Percentiles rank a stretch among this genome's conserved stretches.
Evolutionary conservation across 2,113 vertebrate species (phyloP).

Genomic region (Harpagus bidentatus): DNA sequence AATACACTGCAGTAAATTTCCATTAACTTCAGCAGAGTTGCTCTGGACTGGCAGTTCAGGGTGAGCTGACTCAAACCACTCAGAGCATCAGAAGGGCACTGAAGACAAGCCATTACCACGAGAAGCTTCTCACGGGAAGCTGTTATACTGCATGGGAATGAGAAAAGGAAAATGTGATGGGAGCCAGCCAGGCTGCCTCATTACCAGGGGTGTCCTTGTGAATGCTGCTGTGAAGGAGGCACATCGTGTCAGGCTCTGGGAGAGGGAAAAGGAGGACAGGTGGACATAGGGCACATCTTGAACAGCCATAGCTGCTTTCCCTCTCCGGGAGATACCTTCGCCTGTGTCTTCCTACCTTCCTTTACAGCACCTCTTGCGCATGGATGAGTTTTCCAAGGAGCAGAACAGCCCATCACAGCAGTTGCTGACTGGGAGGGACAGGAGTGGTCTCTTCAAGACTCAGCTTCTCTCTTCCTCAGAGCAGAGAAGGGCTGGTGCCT

Average conservation of each 20-base stretch:
- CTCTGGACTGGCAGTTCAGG: neutral
- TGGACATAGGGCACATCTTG: accelerated
- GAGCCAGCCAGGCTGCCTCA: neutral
- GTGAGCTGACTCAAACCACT: neutral
- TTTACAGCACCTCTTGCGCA: neutral
- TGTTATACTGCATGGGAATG: neutral
- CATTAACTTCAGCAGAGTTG: neutral
- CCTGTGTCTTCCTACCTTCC: neutral
- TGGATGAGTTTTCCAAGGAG: neutral
- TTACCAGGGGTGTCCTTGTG: neutral
- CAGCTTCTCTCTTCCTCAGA: neutral
- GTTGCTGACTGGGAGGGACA: neutral
- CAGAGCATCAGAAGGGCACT: neutral
- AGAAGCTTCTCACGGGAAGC: neutral
- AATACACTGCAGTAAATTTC: neutral
- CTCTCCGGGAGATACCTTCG: accelerated
- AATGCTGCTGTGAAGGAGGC: accelerated
- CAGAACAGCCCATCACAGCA: neutral
- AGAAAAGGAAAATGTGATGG: neutral
- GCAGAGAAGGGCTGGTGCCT: neutral
- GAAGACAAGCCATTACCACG: neutral
- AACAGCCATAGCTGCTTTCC: neutral
- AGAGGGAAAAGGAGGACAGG: neutral
- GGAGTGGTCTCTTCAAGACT: neutral
- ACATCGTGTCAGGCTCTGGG: accelerated